Evolutionary conservation across 2,888 invertebrate genomes (phyloP).

Genomic region (Habroteleia sp.): DNA sequence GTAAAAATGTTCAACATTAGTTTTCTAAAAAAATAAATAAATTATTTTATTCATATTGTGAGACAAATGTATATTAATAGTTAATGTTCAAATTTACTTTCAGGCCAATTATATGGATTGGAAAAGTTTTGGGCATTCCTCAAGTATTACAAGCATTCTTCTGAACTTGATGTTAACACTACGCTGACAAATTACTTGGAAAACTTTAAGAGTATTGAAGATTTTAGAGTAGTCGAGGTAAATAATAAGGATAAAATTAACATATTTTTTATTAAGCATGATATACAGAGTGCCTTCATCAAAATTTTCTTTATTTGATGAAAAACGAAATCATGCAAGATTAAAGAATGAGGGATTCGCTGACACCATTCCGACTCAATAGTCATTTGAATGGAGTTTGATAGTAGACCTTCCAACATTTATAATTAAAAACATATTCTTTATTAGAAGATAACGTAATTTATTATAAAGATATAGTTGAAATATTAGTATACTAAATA

Average conservation of each 20-base stretch:
- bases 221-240: slow-evolving; percentile 91
- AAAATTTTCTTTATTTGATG: slow-evolving; percentile 27
- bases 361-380: slow-evolving; percentile 29
- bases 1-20: not conserved
- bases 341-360: slow-evolving; percentile 49
- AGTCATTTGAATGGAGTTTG: slow-evolving; percentile 44
- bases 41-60: too few relatives aligned
- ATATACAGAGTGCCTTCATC: slow-evolving; percentile 35
- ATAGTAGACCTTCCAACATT: slow-evolving; percentile 38
- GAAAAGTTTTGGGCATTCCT: slow-evolving; percentile 99
- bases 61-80: too few relatives aligned
- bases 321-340: slow-evolving; percentile 46
- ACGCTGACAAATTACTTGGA: slow-evolving; percentile 87
- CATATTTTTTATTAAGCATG: slow-evolving; percentile 35
- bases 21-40: slow-evolving; percentile 1
- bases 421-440: too few relatives aligned
- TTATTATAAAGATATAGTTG: too few relatives aligned
- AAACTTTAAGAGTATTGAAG: slow-evolving; percentile 93
- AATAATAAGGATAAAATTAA: too few relatives aligned
- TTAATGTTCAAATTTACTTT: slow-evolving; percentile 6
- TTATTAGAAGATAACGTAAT: too few relatives aligned
- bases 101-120: slow-evolving; percentile 97
- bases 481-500: too few relatives aligned
- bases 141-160: slow-evolving; percentile 95
- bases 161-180: slow-evolving; percentile 88